phyloP scores from a whole-genome alignment of 2,888 invertebrate species.

The Epinotia brunnichana region DNA sequence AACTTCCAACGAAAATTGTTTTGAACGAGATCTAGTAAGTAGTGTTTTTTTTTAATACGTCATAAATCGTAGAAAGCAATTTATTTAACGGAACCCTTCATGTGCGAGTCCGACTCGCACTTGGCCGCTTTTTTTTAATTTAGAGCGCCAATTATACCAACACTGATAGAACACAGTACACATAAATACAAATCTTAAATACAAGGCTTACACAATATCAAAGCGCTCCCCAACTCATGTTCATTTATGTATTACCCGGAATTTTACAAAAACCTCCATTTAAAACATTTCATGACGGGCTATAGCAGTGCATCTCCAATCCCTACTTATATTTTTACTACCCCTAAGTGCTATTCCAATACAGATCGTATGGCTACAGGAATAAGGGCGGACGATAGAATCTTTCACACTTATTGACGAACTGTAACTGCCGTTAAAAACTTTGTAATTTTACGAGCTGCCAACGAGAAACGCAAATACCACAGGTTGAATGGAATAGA shows the following conservation, averaged over 20 bases:
- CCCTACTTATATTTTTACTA: conserved; percentile 30
- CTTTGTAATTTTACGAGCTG: conserved; percentile 44
- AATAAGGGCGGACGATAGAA: conserved; percentile 10
- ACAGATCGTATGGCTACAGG: not conserved
- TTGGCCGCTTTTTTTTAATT: too few species aligned
- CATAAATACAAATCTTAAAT: too few species aligned
- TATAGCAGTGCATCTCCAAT: conserved; percentile 27
- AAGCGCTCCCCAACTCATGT: not conserved
- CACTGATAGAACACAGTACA: too few species aligned
- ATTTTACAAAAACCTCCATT: conserved; percentile 15
- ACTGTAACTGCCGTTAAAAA: conserved; percentile 38
- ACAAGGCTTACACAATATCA: not conserved
- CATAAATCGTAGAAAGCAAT: too few species aligned
- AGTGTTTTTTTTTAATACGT: too few species aligned
- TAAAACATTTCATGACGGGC: conserved; percentile 16
- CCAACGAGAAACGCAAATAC: conserved; percentile 27
- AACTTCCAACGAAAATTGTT: too few species aligned
- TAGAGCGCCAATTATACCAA: too few species aligned
- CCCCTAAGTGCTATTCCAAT: not conserved
- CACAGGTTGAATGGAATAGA: conserved; percentile 9
- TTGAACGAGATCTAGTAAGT: too few species aligned
- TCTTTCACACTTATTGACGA: conserved; percentile 35
- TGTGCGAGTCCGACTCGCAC: too few species aligned
- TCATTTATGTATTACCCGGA: not conserved
- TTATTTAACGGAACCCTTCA: too few species aligned